Percentiles rank a stretch among this genome's conserved stretches.
Evolutionary conservation across 2,797 vertebrate genomes (phyloP).

Genomic region (Falco naumanni): DNA sequence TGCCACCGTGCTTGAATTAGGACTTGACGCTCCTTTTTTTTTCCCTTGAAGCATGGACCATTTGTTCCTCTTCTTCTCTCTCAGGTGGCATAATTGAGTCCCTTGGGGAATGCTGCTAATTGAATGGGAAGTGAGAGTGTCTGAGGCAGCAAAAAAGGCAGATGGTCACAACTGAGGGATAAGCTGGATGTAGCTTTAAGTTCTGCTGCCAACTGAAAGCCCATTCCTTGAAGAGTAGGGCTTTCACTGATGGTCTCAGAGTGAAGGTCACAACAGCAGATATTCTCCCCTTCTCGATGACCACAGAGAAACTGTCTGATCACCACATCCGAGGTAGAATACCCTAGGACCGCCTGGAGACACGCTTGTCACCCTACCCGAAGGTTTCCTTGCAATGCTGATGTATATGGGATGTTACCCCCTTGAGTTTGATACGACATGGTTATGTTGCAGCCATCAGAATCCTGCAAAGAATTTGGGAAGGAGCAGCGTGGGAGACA

Average conservation of each 20-base stretch:
- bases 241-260: background rate
- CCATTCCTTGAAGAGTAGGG: background rate
- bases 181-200: background rate
- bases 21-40: background rate
- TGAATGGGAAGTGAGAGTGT: constrained; percentile 18
- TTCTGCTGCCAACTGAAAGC: constrained; percentile 7
- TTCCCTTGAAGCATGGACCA: background rate
- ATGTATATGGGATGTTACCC: background rate
- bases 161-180: background rate
- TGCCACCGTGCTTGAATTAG: background rate
- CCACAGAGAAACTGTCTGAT: background rate
- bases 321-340: background rate
- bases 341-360: background rate
- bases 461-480: background rate
- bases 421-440: background rate
- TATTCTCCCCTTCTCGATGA: background rate
- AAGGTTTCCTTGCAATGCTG: background rate
- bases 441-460: background rate
- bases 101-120: constrained; percentile 2
- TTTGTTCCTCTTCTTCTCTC: constrained; percentile 15
- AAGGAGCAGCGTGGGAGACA: background rate
- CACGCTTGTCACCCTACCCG: background rate
- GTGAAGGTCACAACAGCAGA: background rate
- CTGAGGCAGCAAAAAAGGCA: constrained; percentile 26
- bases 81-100: constrained; percentile 15